Percentiles rank a stretch among this genome's conserved stretches.
Evolutionary conservation across 30 jellyfish, hydroid and myxozoan genomes (phyloP).

Genomic region (Rhopilema esculentum): DNA sequence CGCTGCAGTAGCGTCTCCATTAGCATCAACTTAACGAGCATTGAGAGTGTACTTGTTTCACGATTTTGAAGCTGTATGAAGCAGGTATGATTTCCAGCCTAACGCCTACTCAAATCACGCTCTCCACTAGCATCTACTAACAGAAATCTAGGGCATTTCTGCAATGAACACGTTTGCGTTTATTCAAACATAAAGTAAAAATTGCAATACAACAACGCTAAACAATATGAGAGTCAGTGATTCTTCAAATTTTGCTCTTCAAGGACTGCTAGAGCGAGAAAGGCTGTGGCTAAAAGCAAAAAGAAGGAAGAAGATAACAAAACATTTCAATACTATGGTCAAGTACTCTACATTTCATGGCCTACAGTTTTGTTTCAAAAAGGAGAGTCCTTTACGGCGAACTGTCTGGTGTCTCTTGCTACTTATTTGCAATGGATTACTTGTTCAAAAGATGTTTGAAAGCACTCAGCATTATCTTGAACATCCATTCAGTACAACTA

Average conservation of each 20-base stretch:
- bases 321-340: slow-evolving; percentile 66
- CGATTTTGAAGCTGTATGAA: background rate
- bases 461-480: slow-evolving; percentile 78
- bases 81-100: background rate
- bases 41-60: background rate
- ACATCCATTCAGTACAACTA: slow-evolving; percentile 84
- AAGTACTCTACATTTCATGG: slow-evolving; percentile 88
- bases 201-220: background rate
- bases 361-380: slow-evolving; percentile 77
- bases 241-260: slow-evolving; percentile 12
- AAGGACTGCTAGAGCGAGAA: slow-evolving; percentile 56
- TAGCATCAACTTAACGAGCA: background rate
- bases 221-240: slow-evolving; percentile 12
- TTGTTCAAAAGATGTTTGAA: slow-evolving; percentile 77
- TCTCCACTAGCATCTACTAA: background rate
- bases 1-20: background rate
- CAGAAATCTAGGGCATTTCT: background rate
- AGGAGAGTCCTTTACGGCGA: slow-evolving; percentile 81
- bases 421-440: slow-evolving; percentile 62
- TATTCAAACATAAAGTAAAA: background rate
- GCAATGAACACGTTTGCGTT: background rate
- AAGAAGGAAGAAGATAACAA: slow-evolving; percentile 54
- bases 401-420: slow-evolving; percentile 69
- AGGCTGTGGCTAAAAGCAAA: slow-evolving; percentile 40
- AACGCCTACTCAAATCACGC: background rate